Evolutionary conservation across 2,113 vertebrate species (phyloP).

Genomic region (Aptenodytes forsteri): DNA sequence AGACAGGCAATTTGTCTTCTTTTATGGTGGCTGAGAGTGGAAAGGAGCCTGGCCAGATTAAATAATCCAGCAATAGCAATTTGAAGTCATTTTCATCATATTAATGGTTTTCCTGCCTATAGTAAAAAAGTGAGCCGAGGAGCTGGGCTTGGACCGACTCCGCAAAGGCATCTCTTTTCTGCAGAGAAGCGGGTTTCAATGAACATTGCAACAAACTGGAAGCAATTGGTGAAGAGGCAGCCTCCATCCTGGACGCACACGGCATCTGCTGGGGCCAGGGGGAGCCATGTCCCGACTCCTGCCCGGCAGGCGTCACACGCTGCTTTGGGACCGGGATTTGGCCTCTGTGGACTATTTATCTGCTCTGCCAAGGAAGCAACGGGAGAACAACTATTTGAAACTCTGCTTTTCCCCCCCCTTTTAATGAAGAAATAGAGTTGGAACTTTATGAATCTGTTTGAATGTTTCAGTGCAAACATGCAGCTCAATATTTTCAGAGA

Average conservation of each 20-base stretch:
- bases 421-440: neutral
- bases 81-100: constrained; percentile 1
- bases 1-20: constrained; percentile 49
- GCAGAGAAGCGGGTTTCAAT: neutral
- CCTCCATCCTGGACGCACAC: accelerated
- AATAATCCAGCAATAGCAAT: neutral
- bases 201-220: neutral
- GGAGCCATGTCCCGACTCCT: neutral
- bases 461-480: neutral
- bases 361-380: neutral
- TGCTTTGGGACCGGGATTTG: accelerated
- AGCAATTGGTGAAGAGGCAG: neutral
- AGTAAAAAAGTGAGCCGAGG: neutral
- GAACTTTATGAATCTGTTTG: neutral
- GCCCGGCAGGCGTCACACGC: neutral
- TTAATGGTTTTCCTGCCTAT: neutral
- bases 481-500: neutral
- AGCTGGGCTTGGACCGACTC: neutral
- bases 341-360: neutral
- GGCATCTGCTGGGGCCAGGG: neutral
- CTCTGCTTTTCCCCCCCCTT: accelerated
- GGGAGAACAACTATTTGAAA: neutral
- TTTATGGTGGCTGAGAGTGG: neutral
- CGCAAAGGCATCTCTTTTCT: neutral
- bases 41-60: neutral